Percentiles rank a stretch among this genome's conserved stretches.
phyloP scores from a whole-genome alignment of 2,113 vertebrate genomes.

The Labrus mixtus region DNA sequence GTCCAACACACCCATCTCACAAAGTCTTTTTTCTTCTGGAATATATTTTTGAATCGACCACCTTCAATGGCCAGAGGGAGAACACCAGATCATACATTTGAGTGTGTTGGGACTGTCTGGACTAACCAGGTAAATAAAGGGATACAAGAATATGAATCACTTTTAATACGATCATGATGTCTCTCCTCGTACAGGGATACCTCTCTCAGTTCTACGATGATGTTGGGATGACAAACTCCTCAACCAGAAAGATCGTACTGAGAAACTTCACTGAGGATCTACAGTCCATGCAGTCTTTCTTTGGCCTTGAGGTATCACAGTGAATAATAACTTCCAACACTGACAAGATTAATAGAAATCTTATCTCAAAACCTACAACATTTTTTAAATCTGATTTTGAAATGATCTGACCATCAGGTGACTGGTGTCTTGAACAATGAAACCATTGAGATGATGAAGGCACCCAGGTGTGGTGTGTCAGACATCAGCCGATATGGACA shows the following conservation, averaged over 20 bases:
- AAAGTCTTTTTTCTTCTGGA: too few species aligned
- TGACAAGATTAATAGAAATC: neutral
- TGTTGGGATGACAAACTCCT: conserved; percentile 24
- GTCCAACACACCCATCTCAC: too few species aligned
- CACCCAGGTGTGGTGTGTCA: conserved; percentile 77
- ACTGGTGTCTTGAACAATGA: conserved; percentile 76
- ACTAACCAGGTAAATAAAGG: too few species aligned
- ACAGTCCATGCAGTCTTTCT: conserved; percentile 81
- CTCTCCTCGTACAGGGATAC: conserved; percentile 61
- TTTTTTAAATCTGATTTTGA: neutral
- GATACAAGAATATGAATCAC: too few species aligned
- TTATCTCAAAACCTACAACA: neutral
- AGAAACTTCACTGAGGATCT: conserved; percentile 63
- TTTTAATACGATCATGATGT: neutral
- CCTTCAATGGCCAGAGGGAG: too few species aligned
- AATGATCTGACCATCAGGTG: conserved; percentile 48
- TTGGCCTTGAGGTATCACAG: conserved; percentile 72
- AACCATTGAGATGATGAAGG: conserved; percentile 80
- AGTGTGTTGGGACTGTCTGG: too few species aligned
- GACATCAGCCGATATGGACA: conserved; percentile 80
- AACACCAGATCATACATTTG: too few species aligned
- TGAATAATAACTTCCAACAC: neutral
- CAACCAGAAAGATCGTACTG: neutral
- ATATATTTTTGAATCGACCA: too few species aligned
- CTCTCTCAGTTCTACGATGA: conserved; percentile 65